Base-by-base conservation (phyloP, 2,797 vertebrate species). In the Poecilia gillii region DNA sequence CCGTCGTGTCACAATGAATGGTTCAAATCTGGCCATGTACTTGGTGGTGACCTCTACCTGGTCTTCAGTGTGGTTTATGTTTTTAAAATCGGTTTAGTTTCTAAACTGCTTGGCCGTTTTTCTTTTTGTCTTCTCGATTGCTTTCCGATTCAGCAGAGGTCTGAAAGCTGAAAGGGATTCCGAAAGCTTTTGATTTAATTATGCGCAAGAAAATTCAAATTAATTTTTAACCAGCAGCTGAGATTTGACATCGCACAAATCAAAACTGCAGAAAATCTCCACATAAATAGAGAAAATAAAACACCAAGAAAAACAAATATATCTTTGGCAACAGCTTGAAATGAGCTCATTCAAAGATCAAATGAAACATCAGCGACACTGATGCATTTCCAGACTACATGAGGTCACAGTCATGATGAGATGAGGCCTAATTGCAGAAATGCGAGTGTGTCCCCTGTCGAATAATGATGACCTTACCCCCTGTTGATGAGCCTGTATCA, bases 401-500 rank as follows among this genome's bases (percentile, higher is more conserved):
- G 20, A 77, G 64, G 81, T 81, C 74, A 76, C 62, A 53, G 59
- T 86, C 74, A 75, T 81, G 78, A 90, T 90, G 82, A 79, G 81
- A 85, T 45, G 70, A 82, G 75, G 79, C 39, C 73, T 90, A 86
- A 93, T 88, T 91, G 81, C 74, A 74, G 77, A 55, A 89, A 76
- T 23, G 76, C 23, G 57, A 81, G 45, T 4, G 0, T 4, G 76
- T 85, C 77, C 86, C 87, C 87, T 78, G 89, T 89, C 70, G 59
- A 72, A 84, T 66, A 74, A 81, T 81, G 77, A 90, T 91, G 89
- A 93, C 91, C 87, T 91, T 83, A 82, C 82, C 80, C 79, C 76
- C 78, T 11, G 55, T 46, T 74, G 81, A 81, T 62, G 77, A 53
- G 72, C 64, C 55, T 1, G 77, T 74, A 87, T 85, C 76, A 75